phyloP scores from a whole-genome alignment of 2,797 vertebrate species.

The Odontamblyopus rebecca region DNA sequence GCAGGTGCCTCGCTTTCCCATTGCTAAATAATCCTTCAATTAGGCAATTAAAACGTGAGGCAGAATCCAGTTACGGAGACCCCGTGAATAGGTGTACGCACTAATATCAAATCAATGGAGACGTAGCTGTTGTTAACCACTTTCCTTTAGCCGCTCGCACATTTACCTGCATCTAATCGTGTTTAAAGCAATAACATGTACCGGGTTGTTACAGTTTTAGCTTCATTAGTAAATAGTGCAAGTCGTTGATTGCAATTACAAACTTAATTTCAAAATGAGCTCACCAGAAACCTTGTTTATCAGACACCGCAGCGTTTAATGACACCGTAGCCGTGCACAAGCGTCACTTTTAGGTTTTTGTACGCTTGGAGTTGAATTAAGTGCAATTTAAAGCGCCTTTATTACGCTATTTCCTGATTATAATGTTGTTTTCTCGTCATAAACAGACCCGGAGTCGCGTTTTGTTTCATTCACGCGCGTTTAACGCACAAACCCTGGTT shows the following conservation, averaged over 20 bases:
- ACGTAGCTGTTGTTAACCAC: conserved; percentile 64
- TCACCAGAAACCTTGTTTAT: conserved; percentile 6
- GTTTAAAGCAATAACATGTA: conserved; percentile 47
- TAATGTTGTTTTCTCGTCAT: too few relatives aligned
- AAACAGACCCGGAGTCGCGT: too few relatives aligned
- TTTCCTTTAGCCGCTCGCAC: conserved; percentile 51
- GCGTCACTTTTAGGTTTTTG: not conserved
- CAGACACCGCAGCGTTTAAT: not conserved
- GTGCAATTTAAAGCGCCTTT: too few relatives aligned
- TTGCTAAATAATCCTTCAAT: conserved; percentile 80
- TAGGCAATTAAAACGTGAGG: conserved; percentile 74
- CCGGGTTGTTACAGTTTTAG: conserved; percentile 51
- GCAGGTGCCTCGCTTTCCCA: conserved; percentile 75
- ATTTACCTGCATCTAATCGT: conserved; percentile 56
- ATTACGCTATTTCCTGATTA: too few relatives aligned
- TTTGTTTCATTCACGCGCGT: too few relatives aligned
- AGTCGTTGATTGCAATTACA: conserved; percentile 48
- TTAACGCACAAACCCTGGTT: too few relatives aligned
- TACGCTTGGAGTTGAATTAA: too few relatives aligned
- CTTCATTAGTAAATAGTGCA: conserved; percentile 58
- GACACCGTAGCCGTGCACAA: not conserved
- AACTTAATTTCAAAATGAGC: conserved; percentile 18
- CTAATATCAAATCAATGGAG: conserved; percentile 76
- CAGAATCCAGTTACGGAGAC: conserved; percentile 75
- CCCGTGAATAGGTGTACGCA: conserved; percentile 64